Base-by-base conservation (phyloP, 1,140 invertebrate species). In the Leptopilina clavipes region DNA sequence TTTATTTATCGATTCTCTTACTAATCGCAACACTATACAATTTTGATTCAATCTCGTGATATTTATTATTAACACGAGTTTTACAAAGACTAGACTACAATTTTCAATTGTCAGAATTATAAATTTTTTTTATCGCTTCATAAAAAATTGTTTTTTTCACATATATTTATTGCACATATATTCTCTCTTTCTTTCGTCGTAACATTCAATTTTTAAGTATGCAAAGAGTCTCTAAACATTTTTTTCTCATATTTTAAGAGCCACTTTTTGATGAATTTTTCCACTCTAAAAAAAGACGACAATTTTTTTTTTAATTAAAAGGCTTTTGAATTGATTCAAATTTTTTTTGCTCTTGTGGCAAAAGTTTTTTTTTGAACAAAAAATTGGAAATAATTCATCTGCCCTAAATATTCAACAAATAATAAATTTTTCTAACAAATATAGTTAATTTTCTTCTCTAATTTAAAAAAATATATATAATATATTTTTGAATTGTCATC, bases 1-100 rank as follows among this genome's bases (percentile, higher is more conserved):
- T 56, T 65, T n/a, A n/a, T 25, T 11, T 12, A 59, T 48, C 14
- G 3, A 48, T 14, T 14, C 12, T n/a, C 3, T 52, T 52, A 37
- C 56, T 59, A 65, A 65, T 65, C 59, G 59, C 59, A 31, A 25
- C 59, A 31, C 59, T 65, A 65, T 65, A 65, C 59, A 65, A 65
- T 65, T 65, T 65, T 65, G 59, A 65, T 65, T 65, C 25, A 31
- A 65, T 65, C 59, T 65, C 59, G 59, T 65, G 19, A 11, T 40
- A 40, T 31, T 31, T 40, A 40, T 65, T 22, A 31, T 18, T 56
- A 22, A 19, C 54, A 65, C 19, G 56, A 54, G 37, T 40, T 2
- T 31, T 54, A 17, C 48, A 54, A 54, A 54, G 52, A 65, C 59
- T 65, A 65, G 59, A 65, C 59, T 65, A 65, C 22, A 11, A 65